phyloP scores from a whole-genome alignment of 2,888 invertebrate genomes.

The Drosophila kokeensis region DNA sequence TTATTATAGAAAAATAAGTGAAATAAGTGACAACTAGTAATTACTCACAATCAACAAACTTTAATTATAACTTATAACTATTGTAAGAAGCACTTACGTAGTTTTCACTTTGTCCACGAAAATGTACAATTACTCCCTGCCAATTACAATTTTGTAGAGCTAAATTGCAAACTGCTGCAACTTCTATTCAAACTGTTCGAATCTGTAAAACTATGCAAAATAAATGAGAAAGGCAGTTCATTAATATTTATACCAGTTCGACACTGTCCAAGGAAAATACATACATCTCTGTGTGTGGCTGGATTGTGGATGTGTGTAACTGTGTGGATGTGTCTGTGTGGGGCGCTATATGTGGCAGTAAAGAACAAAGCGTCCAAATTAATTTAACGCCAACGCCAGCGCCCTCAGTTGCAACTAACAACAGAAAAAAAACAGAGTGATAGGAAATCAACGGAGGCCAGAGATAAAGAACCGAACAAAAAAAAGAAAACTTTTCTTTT shows the following conservation, averaged over 20 bases:
- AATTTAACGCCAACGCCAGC: constrained; percentile 71
- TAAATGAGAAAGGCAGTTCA: constrained; percentile 60
- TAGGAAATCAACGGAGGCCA: constrained; percentile 67
- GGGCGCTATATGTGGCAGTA: constrained; percentile 10
- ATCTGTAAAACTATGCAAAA: constrained; percentile 48
- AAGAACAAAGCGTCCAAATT: constrained; percentile 73
- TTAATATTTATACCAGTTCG: constrained; percentile 73
- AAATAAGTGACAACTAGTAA: neutral
- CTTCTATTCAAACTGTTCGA: constrained; percentile 39
- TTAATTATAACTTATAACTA: neutral
- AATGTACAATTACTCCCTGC: constrained; percentile 3
- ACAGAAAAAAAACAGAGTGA: constrained; percentile 30
- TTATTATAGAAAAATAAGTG: neutral
- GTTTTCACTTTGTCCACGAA: neutral
- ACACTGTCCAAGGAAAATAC: constrained; percentile 40
- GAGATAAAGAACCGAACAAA: constrained; percentile 66
- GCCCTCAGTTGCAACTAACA: constrained; percentile 45
- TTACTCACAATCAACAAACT: neutral
- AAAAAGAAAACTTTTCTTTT: constrained; percentile 51
- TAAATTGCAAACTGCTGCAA: constrained; percentile 19
- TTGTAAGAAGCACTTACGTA: neutral
- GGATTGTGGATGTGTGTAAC: constrained; percentile 6
- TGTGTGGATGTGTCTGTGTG: constrained; percentile 3
- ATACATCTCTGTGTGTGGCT: constrained; percentile 10
- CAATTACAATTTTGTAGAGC: constrained; percentile 46